Base-by-base conservation (phyloP, 2,113 vertebrate species). In the Fregetta grallaria region DNA sequence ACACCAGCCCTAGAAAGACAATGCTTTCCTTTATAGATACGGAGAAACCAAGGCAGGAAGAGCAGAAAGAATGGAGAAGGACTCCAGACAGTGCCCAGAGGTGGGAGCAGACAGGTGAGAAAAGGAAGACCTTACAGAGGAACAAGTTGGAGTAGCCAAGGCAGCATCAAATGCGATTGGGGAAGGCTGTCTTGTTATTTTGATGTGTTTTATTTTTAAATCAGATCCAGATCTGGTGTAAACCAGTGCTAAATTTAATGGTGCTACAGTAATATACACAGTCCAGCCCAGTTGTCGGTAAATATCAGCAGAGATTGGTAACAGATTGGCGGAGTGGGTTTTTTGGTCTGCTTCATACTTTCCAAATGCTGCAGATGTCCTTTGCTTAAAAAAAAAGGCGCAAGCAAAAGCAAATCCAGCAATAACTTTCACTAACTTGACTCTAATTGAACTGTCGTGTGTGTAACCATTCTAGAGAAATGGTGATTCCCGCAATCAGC, bases 361-460 rank as follows among this genome's bases (percentile, higher is more conserved):
- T 47, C 50, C 50, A 68, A 77, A 47, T 58, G n/a, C 26, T 81
- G 83, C 21, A 74, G 67, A 85, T 86, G 34, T 36, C 49, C 26
- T 94, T 94, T 34, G 22, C 27, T 86, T 22, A 58, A 68, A 70
- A 71, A 71, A 83, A 76, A 76, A 82, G 15, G 17, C 3, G 0
- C 5, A 7, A 72, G 44, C 71, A 75, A 82, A 91, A 95, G 30
- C 52, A 96, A 97, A 94, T 92, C 56, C 63, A 88, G 86, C 92
- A 94, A 94, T 97, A 96, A 96, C 77, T 97, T 95, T 85, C 70
- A 77, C 70, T 96, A 98, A 97, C 90, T 94, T 92, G 87, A 94
- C 88, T 97, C 86, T 97, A 97, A 93, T 97, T 96, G 96, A 97
- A 96, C 94, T 97, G 88, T 95, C 73, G 42, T 93, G 63, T 83